Evolutionary conservation across 2,797 vertebrate species (phyloP), one percentile per base, ranked within the genome.

Genomic region (Pseudotriccus pelzelni): DNA sequence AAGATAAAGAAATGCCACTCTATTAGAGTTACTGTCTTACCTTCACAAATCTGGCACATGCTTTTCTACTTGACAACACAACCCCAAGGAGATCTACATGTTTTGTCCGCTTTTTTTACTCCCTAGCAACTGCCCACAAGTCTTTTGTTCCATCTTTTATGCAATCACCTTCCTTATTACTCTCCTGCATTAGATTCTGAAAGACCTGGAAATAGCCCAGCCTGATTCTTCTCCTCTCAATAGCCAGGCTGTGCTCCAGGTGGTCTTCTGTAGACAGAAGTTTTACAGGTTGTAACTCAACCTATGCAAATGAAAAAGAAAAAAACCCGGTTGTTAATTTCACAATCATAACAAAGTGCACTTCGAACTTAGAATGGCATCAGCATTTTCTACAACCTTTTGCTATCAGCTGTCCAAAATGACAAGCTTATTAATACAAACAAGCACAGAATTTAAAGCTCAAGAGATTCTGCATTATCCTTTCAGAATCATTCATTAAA

Each of bases 191-290:
- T 27, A 98, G 89, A 56, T 96, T 98, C 85, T 96, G 97, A 69
- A 98, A 98, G 41, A 94, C 94, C n/a, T 95, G 90, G 70, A 97
- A 95, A 37, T 98, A 98, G 69, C 97, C 96, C 39, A 98, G 94
- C 23, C 97, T 93, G 39, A 98, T 97, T 88, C 96, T 97, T 66
- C 98, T 97, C 95, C 98, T 98, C 76, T 98, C 98, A 8, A 94
- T 83, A 68, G 98, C 98, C 90, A 98, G 93, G 28, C 78, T 92
- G 39, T 98, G 92, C 81, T 98, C 98, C 67, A 97, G 39, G 10
- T 81, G 87, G 72, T 98, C 98, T 84, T 98, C 91, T 56, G 93
- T 19, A 62, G 96, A 97, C 55, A 97, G 68, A 60, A 97, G 96
- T 18, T 81, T 63, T 23, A 98, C 96, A 46, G 97, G 97, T 92